These are phyloP conservation scores for Brachypteracias leptosomus DNA, from an alignment of 2,113 vertebrate species.

Conservation along the genomic window DNA sequence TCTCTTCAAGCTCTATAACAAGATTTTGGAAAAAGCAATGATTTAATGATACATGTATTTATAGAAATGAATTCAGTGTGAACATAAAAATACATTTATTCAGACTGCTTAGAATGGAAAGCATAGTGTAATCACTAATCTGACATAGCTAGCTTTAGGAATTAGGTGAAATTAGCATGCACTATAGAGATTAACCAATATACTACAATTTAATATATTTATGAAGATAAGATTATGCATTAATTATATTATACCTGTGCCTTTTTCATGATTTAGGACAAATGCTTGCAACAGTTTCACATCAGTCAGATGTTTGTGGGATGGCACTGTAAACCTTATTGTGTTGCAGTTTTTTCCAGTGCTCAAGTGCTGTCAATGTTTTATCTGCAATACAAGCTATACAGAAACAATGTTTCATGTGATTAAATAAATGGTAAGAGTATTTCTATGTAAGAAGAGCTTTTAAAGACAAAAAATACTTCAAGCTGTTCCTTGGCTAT, in stretches of 20 bases:
- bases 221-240: background rate
- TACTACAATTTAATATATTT: background rate
- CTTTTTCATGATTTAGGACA: background rate
- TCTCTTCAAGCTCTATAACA: background rate
- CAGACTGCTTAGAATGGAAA: background rate
- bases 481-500: background rate
- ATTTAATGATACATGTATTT: background rate
- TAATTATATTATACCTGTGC: background rate
- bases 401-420: background rate
- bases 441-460: background rate
- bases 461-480: background rate
- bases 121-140: background rate
- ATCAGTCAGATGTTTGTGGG: background rate
- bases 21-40: background rate
- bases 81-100: background rate
- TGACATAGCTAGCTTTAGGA: background rate
- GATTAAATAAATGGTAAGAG: background rate
- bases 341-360: background rate
- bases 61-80: background rate
- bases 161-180: background rate
- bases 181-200: background rate
- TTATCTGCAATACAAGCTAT: background rate
- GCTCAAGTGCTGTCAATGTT: background rate
- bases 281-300: background rate
- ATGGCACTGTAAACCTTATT: background rate